Base-by-base conservation (phyloP, 2,888 invertebrate species). In the Tridacna gigas region DNA sequence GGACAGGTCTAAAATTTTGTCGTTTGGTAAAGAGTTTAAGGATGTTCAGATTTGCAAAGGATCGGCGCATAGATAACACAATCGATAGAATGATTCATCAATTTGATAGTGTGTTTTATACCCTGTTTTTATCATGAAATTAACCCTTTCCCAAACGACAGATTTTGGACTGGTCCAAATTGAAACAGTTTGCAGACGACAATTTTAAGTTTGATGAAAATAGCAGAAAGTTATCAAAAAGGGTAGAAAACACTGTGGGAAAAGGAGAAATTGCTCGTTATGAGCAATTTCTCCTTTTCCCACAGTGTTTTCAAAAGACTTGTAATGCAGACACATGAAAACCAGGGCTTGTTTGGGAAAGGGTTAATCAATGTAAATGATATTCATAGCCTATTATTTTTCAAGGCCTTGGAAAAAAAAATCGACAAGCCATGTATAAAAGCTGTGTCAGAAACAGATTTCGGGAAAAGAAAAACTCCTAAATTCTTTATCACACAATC, bases 61-160 rank as follows among this genome's bases (percentile, higher is more conserved):
- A 71, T 5, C 51, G 20, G 13, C 48, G 28, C 51, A 18, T 51
- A 51, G 71, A 71, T 71, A 71, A 51, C 20, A 26, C 26, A 71
- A 71, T 71, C 71, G 48, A 71, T 71, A n/a, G n/a, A 26, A 25
- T 71, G 71, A 71, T 51, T 71, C 71, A 71, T 71, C 26, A 51
- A 51, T 71, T 51, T 22, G 51, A 22, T 51, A 71, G 20, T 71
- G 51, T 71, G 22, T 71, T 71, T 71, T 48, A 45, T 45, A 4
- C n/a, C 5, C 47, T 45, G n/a, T 69, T 28, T 20, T 28, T 28
- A n/a, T 69, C 37, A 37, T 37, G 37, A 37, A 37, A 37, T 37
- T 37, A n/a, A n/a, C n/a, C n/a, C n/a, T n/a, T n/a, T n/a, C n/a
- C n/a, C n/a, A n/a, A n/a, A n/a, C n/a, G n/a, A n/a, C n/a, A n/a